Evolutionary conservation across 2,888 invertebrate species (phyloP), one percentile per base, ranked within the genome.

Genomic region (Acronicta leporina): DNA sequence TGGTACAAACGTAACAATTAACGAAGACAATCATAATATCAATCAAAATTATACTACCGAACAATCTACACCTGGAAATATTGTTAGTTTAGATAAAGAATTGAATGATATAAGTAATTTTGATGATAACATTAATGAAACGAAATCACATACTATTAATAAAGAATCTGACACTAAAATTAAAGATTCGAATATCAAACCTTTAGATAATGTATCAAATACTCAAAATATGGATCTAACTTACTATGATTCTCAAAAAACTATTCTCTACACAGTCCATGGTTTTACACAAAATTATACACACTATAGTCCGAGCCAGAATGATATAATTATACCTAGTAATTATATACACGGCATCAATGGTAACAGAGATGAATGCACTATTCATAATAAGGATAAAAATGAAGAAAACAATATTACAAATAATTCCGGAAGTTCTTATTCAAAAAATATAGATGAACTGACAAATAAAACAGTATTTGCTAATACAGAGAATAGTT

Each of bases 251-350:
- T 71, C 82, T 9, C 82, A 86, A 68, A 67, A 73, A 59, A 81
- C 83, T 0, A 11, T 77, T 35, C 14, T 77, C 0, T 81, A 85
- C 25, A 72, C 77, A 14, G 49, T 84, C 5, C 68, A 75, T 49
- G 80, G 73, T 4, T 76, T 72, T 20, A 82, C 82, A 0, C 75
- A 85, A 63, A 68, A 75, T 20, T 70, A 69, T 15, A 82, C 83
- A 0, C 85, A 89, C 51, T 79, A 81, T 0, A 90, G 89, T 61
- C 80, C 83, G 65, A 89, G 87, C 33, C 90, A 90, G 62, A 53
- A 61, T 25, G 66, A 80, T 4, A 59, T 87, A 5, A 7, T 57
- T 0, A 68, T 87, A 38, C 67, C 81, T 2, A 69, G 80, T 7
- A 81, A 82, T 54, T 81, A 77, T 33, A 73, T 89, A 16, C 64